phyloP scores from a whole-genome alignment of 2,113 vertebrate species.

The human (Homo sapiens) region DNA sequence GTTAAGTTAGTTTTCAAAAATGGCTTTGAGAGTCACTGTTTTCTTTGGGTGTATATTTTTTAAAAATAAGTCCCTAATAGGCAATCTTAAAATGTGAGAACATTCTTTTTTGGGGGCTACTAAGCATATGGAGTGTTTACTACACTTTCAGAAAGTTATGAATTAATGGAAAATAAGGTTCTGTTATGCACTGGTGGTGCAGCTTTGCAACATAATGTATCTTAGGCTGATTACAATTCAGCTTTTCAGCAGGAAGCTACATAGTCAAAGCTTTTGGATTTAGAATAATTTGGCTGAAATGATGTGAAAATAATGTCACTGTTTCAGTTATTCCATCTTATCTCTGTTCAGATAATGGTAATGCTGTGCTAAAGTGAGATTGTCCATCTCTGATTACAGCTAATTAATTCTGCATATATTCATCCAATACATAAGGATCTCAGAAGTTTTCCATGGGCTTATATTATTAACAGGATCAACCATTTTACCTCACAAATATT shows the following conservation, averaged over 20 bases:
- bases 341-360: slow-evolving; percentile 57
- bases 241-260: slow-evolving; percentile 72
- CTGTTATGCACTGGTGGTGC: slow-evolving; percentile 55
- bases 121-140: slow-evolving; percentile 78
- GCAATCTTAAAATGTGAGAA: slow-evolving; percentile 74
- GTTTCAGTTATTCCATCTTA: slow-evolving; percentile 64
- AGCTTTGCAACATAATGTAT: slow-evolving; percentile 68
- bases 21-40: slow-evolving; percentile 59
- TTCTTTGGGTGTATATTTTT: slow-evolving; percentile 50
- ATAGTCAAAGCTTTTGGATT: slow-evolving; percentile 74
- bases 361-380: slow-evolving; percentile 48
- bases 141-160: slow-evolving; percentile 77
- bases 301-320: slow-evolving; percentile 72
- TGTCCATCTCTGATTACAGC: not conserved
- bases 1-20: slow-evolving; percentile 66
- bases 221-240: slow-evolving; percentile 73
- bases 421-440: slow-evolving; percentile 9
- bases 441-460: slow-evolving; percentile 45
- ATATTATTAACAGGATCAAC: slow-evolving; percentile 13
- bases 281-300: slow-evolving; percentile 74
- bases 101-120: slow-evolving; percentile 75
- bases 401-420: slow-evolving; percentile 59
- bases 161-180: slow-evolving; percentile 79
- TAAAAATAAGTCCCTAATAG: slow-evolving; percentile 76
- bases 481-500: not conserved